Conservation (phyloP, 2,888 invertebrate species). For the Synanthedon andrenaeformis region DNA sequence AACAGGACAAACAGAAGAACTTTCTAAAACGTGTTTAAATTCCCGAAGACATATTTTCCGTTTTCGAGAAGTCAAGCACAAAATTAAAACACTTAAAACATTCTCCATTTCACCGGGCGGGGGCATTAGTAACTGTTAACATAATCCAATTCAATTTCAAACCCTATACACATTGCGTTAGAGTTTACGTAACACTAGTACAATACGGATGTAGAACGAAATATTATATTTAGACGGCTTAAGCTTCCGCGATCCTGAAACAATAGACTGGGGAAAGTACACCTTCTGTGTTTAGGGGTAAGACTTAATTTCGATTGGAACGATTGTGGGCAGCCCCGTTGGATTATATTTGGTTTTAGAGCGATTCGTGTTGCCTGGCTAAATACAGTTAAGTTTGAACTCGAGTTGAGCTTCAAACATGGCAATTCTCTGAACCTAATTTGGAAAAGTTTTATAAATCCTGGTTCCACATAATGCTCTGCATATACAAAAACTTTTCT, state of each 20-base stretch:
- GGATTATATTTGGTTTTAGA: conserved; percentile 8
- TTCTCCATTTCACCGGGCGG: conserved; percentile 12
- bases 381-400: conserved; percentile 4
- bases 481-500: background rate
- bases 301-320: conserved; percentile 7
- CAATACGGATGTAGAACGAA: conserved; percentile 21
- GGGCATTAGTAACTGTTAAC: background rate
- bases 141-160: background rate
- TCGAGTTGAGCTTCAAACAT: conserved; percentile 4
- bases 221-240: conserved; percentile 36
- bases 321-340: conserved; percentile 2
- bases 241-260: conserved; percentile 34
- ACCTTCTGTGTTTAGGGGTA: conserved; percentile 13
- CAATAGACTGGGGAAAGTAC: conserved; percentile 10
- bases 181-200: background rate
- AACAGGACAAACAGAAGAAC: no score
- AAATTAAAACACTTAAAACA: conserved; percentile 15
- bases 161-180: background rate
- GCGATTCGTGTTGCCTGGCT: conserved; percentile 6
- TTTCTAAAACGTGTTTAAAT: no score
- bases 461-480: background rate
- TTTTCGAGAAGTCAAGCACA: background rate
- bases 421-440: conserved; percentile 1
- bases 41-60: background rate
- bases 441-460: background rate